These are phyloP conservation scores for Meiosimyza platycephala DNA, from an alignment of 2,888 invertebrate genomes.

Conservation along the genomic window DNA sequence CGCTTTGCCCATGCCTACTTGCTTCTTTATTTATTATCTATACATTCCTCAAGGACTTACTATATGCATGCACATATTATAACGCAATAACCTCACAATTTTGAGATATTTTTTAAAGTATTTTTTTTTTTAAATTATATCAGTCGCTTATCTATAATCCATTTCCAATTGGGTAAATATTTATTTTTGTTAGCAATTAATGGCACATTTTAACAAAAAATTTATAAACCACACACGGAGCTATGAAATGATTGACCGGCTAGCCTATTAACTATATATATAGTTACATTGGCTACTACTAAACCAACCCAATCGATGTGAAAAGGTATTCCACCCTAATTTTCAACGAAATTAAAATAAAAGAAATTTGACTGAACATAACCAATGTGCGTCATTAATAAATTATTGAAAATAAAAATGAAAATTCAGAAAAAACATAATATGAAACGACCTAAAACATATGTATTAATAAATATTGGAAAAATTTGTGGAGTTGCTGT, in stretches of 20 bases:
- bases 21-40: no score
- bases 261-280: no score
- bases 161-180: neutral
- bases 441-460: conserved; percentile 18
- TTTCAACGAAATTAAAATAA: neutral
- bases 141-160: neutral
- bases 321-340: conserved; percentile 15
- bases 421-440: conserved; percentile 6
- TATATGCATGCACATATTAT: no score
- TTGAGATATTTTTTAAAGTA: neutral
- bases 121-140: neutral
- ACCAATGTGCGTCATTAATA: conserved; percentile 34
- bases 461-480: conserved; percentile 14
- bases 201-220: neutral
- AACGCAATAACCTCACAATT: no score
- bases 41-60: no score
- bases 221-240: conserved; percentile 18
- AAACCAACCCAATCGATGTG: neutral
- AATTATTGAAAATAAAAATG: conserved; percentile 32
- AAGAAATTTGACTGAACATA: neutral
- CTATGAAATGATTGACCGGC: neutral
- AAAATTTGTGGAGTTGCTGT: neutral
- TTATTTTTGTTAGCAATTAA: conserved; percentile 4
- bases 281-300: neutral
- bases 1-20: no score